Percentiles rank a stretch among this genome's conserved stretches.
Evolutionary conservation across 2,113 vertebrate species (phyloP).

Genomic region (Nerophis ophidion): DNA sequence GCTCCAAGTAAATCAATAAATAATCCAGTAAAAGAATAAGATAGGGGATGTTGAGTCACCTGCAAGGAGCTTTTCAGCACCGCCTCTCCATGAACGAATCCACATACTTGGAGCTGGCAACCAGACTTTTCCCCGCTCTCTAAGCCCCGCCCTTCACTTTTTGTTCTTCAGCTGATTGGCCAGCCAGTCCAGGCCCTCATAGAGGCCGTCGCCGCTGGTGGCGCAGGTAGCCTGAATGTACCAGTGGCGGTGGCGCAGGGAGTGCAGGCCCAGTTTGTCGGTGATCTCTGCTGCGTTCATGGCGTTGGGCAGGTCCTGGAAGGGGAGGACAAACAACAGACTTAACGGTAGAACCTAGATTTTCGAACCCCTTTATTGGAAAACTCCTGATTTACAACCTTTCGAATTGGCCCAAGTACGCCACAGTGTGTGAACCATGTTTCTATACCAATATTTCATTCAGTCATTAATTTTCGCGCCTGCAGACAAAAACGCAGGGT

Average conservation of each 20-base stretch:
- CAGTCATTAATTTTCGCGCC: no score
- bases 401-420: no score
- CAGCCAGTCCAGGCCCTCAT: conserved; percentile 95
- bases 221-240: conserved; percentile 98
- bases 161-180: conserved; percentile 98
- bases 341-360: no score
- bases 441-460: no score
- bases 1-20: conserved; percentile 42
- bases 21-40: conserved; percentile 28
- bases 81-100: conserved; percentile 57
- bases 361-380: no score
- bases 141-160: conserved; percentile 74
- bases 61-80: conserved; percentile 40
- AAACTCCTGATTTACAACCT: no score
- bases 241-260: conserved; percentile 93
- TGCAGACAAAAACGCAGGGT: no score
- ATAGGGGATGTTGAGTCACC: conserved; percentile 37
- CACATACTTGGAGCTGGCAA: conserved; percentile 55
- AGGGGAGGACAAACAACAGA: no score
- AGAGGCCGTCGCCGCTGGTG: conserved; percentile 92
- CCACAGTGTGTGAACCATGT: no score
- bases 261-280: conserved; percentile 94
- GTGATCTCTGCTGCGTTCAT: conserved; percentile 97
- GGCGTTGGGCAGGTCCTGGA: conserved; percentile 92
- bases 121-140: conserved; percentile 48